Evolutionary conservation across 92 coral and sea anemone genomes (phyloP), one percentile per base, ranked within the genome.

Genomic region (Siderastrea siderea): DNA sequence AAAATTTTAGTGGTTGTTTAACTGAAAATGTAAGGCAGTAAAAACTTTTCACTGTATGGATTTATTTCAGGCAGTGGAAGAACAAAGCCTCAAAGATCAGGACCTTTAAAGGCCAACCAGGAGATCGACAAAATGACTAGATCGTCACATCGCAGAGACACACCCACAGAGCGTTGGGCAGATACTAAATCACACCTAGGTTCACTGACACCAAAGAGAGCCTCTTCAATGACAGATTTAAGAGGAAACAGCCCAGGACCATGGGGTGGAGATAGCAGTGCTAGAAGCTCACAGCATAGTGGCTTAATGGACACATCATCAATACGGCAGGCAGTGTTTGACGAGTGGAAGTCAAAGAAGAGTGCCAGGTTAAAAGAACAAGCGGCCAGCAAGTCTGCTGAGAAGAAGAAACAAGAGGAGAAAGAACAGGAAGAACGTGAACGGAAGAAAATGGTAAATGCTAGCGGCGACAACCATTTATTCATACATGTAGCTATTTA

Each of bases 281-380:
- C 90, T 44, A 86, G 88, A 57, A 38, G 44, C 8, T 78, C 84
- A 57, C 86, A 86, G 80, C 78, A 95, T n/a, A 86, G 84, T 50
- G 90, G 92, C 80, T 77, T 92, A 16, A 79, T 91, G 19, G 96
- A 95, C 65, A 93, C 98, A 1, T 78, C 79, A 12, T 71, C 92
- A 4, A 95, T 95, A 53, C 92, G 98, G 17, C 96, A 95, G 74
- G 94, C 96, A 2, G 98, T 95, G 73, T 95, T 81, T 67, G 96
- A 93, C 38, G 96, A 94, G 81, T 95, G 98, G 98, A 72, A 86
- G 79, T 79, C 93, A 55, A 84, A 89, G 63, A 95, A 95, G 87
- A 93, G 90, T 71, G 92, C 49, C 6, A 93, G 88, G 46, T 74
- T 91, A 48, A 95, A 93, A 77, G 91, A 95, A 47, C 82, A 95